These are phyloP conservation scores for Oophaga pumilio DNA, from an alignment of 2,113 vertebrate genomes.

Conservation along the genomic window DNA sequence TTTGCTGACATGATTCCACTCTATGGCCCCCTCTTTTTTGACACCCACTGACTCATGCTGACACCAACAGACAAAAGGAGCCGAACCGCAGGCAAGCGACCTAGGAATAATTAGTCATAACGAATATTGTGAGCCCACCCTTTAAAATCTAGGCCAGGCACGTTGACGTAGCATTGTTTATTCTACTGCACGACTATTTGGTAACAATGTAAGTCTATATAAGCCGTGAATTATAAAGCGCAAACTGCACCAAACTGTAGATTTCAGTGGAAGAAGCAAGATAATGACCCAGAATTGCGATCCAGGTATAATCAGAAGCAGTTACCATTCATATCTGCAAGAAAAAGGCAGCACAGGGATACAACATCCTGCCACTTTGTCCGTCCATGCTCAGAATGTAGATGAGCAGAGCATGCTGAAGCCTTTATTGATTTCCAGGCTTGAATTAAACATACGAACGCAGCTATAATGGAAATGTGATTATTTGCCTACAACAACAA, in stretches of 20 bases:
- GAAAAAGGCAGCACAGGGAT: constrained; percentile 38
- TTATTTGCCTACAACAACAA: not conserved
- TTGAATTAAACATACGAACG: constrained; percentile 44
- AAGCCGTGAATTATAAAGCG: constrained; percentile 17
- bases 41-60: not conserved
- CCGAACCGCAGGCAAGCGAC: not conserved
- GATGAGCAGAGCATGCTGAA: constrained; percentile 33
- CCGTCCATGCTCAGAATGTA: constrained; percentile 42
- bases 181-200: not conserved
- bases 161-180: not conserved
- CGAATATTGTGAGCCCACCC: not conserved
- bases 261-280: constrained; percentile 50
- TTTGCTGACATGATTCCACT: not conserved
- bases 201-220: constrained; percentile 23
- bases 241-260: constrained; percentile 2
- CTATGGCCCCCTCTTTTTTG: not conserved
- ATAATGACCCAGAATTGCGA: constrained; percentile 46
- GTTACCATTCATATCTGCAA: constrained; percentile 48
- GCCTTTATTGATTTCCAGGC: constrained; percentile 7
- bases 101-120: not conserved
- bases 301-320: constrained; percentile 53
- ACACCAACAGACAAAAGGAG: not conserved
- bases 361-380: constrained; percentile 28
- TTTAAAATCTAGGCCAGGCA: not conserved
- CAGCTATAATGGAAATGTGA: not conserved